Conservation (phyloP, 2,113 vertebrate species). For the Gallinago jamesoni region DNA sequence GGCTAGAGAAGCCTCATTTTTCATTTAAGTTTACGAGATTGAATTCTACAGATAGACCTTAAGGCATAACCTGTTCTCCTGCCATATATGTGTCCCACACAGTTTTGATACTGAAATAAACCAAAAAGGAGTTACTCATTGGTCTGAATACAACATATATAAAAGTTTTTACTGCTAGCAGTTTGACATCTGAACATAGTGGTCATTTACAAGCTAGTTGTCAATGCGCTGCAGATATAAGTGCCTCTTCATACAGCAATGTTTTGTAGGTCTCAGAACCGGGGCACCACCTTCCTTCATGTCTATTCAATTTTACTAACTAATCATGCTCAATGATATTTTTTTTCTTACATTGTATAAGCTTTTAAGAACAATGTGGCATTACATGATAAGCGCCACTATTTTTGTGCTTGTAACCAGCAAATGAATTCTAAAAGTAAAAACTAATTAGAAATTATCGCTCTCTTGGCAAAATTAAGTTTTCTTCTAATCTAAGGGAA, state of each 20-base stretch:
- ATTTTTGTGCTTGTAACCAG: not conserved
- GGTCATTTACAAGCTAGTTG: not conserved
- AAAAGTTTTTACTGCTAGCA: not conserved
- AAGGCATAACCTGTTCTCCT: not conserved
- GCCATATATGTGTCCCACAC: fast-evolving
- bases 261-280: not conserved
- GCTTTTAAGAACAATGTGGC: not conserved
- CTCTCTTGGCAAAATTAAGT: not conserved
- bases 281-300: fast-evolving
- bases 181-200: not conserved
- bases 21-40: not conserved
- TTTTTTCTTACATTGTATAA: not conserved
- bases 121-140: not conserved
- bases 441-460: slow-evolving; percentile 2
- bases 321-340: not conserved
- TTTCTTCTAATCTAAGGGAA: not conserved
- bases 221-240: too few species aligned
- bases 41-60: not conserved
- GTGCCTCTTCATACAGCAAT: not conserved
- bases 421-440: slow-evolving; percentile 5
- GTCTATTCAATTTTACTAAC: not conserved
- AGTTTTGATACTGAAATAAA: not conserved
- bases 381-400: not conserved
- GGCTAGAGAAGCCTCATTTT: not conserved
- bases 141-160: not conserved